Conservation (phyloP, 2,113 vertebrate genomes). For the Heterochromis multidens region DNA sequence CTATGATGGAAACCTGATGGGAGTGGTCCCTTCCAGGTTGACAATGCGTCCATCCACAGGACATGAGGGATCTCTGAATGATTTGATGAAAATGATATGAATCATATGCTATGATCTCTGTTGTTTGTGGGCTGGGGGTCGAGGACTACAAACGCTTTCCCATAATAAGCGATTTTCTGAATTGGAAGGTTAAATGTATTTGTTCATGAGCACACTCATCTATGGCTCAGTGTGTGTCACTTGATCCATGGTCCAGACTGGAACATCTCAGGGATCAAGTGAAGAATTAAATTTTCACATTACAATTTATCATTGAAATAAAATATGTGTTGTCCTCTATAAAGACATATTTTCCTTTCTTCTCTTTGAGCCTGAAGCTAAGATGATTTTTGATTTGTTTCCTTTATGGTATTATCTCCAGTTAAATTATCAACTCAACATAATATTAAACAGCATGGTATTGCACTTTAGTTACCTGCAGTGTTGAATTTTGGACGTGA, state of each 20-base stretch:
- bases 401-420: not conserved
- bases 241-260: not conserved
- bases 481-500: not conserved
- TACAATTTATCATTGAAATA: not conserved
- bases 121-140: not conserved
- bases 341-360: too few species aligned
- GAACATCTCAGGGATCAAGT: not conserved
- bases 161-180: not conserved
- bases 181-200: not conserved
- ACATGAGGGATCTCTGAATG: not conserved
- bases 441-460: not conserved
- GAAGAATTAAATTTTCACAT: not conserved
- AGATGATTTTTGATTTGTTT: too few species aligned
- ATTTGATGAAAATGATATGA: not conserved
- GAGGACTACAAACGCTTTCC: not conserved
- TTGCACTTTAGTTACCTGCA: not conserved
- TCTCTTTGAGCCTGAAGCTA: too few species aligned
- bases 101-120: not conserved
- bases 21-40: not conserved
- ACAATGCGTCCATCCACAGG: not conserved
- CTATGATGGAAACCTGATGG: too few species aligned
- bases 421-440: not conserved
- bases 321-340: not conserved
- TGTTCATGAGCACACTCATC: not conserved
- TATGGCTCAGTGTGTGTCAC: not conserved